Evolutionary conservation across 2,113 vertebrate genomes (phyloP), one percentile per base, ranked within the genome.

Genomic region (Dasyurus viverrinus): DNA sequence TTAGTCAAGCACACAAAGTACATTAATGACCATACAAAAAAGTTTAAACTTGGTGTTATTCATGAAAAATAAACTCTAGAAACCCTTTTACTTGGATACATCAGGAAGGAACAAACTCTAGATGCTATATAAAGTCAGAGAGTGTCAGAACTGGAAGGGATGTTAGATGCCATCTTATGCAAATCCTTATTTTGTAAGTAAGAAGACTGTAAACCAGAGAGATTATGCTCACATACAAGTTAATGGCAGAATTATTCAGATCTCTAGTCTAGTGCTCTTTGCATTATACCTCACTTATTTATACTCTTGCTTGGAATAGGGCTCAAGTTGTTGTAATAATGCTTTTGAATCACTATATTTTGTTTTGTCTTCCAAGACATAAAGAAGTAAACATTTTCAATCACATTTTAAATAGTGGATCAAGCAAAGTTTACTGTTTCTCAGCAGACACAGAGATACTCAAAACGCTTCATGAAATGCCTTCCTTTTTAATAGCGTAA

Each of bases 251-350:
- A 84, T 53, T 91, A 76, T 92, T 52, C 54, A 89, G 60, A 89
- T 16, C 76, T n/a, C 27, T 89, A 92, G 60, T 57, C 7, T 48
- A 54, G 23, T n/a, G 42, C 7, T 91, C 92, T 55, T 93, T 93
- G 53, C 90, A 10, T 54, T 93, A 52, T 30, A 60, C 3, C 6
- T 30, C 54, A 94, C 57, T 89, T 90, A 90, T 84, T 14, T 47
- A 42, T 60, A 68, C 16, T 94, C 92, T 54, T 93, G 30, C 22
- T 93, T 68, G 96, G 68, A 95, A 53, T 30, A 91, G 91, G 54
- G 95, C 92, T 8, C 57, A 92, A 54, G 48, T 47, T 91, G 48
- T 84, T 92, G 89, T 54, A 47, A 91, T 94, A 42, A 84, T 84
- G n/a, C 68, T 84, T 42, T 84, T 84, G 68, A 84, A n/a, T 42